Evolutionary conservation across 53 echinoderm and acorn worm species (phyloP), one percentile per base, ranked within the genome.

Genomic region (Henricia sp.): DNA sequence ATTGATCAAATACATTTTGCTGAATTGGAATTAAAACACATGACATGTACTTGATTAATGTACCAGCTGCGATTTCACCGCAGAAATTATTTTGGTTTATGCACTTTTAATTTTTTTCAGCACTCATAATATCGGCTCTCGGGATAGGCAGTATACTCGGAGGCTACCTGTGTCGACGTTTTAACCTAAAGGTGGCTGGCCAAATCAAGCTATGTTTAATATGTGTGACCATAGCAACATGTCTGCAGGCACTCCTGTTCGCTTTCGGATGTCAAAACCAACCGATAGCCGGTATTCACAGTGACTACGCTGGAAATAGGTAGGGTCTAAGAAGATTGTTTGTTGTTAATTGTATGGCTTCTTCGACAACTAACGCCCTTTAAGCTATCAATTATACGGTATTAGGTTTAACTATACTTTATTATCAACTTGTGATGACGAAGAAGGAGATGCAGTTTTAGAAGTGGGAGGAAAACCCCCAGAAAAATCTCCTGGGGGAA

Each of bases 241-340:
- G 20, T 1, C 32, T 69, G 6, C 53, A 54, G 28, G 17, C 70
- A 17, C 33, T 77, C 42, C 27, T 87, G 21, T 25, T 78, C 29
- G 67, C 68, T 4, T 56, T 87, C 21, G 87, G 87, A 50, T 87
- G 87, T 43, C 30, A 48, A 24, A 87, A 87, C 52, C 87, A 54
- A 32, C 58, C 70, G 8, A 30, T 87, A 24, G 87, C 80, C 11
- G 80, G 80, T 16, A 32, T 87, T 19, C 68, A 53, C 30, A 16
- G 29, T 9, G 43, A 10, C 29, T 70, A 41, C 24, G 37, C 32
- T 32, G 72, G 33, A 52, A 52, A 52, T 53, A 72, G 72, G 72
- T 72, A 44, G 13, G 32, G 67, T 3, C 21, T 48, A 16, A 48
- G 16, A 48, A 9, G 9, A 48, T 48, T 48, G 48, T 16, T 48